These are phyloP conservation scores for Plecotus auritus DNA, from an alignment of 2,113 vertebrate genomes.

Conservation along the genomic window DNA sequence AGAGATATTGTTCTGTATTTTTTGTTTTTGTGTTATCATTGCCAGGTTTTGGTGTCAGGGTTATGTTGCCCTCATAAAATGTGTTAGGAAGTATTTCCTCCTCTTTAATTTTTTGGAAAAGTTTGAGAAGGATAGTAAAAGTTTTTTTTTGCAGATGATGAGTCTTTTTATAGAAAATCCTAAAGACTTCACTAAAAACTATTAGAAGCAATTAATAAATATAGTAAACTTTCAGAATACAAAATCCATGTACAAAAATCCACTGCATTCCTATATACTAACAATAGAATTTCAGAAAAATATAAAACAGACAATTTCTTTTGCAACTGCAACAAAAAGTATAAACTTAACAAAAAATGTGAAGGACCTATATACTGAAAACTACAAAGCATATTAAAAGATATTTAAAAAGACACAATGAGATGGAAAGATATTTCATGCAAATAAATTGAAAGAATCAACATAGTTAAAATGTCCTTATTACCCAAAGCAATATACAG, in stretches of 20 bases:
- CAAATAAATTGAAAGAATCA: neutral
- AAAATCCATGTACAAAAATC: neutral
- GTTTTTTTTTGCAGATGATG: neutral
- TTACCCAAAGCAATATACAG: neutral
- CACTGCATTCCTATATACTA: neutral
- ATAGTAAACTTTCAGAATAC: neutral
- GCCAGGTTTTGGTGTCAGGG: neutral
- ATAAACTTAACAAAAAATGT: neutral
- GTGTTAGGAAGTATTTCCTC: neutral
- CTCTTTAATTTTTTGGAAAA: neutral
- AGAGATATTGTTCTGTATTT: neutral
- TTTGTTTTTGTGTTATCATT: neutral
- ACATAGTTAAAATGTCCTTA: neutral
- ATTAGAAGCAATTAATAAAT: neutral
- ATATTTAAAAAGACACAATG: neutral
- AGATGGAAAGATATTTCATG: neutral
- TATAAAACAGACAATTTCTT: neutral
- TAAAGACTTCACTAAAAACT: neutral
- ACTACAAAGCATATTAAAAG: neutral
- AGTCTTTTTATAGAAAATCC: neutral
- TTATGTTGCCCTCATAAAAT: neutral
- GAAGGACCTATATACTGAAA: neutral
- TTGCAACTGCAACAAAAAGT: neutral
- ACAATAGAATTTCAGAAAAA: neutral
- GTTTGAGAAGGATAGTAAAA: neutral